Evolutionary conservation across 2,797 vertebrate genomes (phyloP).

Genomic region (Acropternis orthonyx): DNA sequence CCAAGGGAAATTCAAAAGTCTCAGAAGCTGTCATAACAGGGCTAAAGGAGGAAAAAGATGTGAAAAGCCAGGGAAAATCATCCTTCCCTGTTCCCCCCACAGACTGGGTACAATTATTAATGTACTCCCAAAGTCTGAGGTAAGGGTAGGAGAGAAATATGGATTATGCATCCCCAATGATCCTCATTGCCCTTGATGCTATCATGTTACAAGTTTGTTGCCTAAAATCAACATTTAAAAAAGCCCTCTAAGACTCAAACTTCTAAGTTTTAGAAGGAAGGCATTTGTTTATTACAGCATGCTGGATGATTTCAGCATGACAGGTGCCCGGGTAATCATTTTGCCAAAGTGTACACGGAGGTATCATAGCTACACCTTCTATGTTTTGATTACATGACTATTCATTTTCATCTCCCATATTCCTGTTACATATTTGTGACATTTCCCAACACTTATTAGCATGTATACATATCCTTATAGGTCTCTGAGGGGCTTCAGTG

Average conservation of each 20-base stretch:
- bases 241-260: background rate
- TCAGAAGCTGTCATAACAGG: too few species aligned
- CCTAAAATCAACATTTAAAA: background rate
- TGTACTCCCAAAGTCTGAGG: background rate
- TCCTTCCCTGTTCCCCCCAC: too few species aligned
- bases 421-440: background rate
- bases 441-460: background rate
- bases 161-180: background rate
- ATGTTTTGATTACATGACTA: background rate
- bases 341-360: background rate
- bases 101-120: background rate
- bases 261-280: background rate
- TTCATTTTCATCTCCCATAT: background rate
- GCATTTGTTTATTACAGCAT: background rate
- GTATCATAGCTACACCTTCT: background rate
- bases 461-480: background rate
- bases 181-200: background rate
- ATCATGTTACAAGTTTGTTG: background rate
- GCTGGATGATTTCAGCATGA: background rate
- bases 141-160: background rate
- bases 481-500: background rate
- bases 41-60: too few species aligned
- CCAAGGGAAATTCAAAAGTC: too few species aligned
- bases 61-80: too few species aligned
- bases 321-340: background rate